Evolutionary conservation across 2,888 invertebrate species (phyloP).

Genomic region (Anthoptus insignis): DNA sequence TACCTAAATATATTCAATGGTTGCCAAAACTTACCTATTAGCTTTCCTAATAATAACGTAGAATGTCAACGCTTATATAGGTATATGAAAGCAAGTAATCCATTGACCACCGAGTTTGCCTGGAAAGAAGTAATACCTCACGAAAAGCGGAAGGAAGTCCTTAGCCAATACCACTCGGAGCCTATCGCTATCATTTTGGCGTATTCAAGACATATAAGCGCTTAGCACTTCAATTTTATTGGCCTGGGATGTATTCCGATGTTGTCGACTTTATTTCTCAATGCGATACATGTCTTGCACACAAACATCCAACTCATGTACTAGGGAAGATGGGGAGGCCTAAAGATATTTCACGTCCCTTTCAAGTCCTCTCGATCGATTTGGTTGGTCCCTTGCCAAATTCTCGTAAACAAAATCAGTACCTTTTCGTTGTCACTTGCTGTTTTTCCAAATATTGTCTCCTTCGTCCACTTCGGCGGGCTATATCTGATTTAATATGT

Average conservation of each 20-base stretch:
- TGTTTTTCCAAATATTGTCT: too few relatives aligned
- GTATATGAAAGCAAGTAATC: not conserved
- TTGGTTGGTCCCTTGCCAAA: conserved; percentile 44
- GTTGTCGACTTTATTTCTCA: conserved; percentile 8
- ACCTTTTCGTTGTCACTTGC: too few relatives aligned
- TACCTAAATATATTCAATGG: too few relatives aligned
- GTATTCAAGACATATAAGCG: conserved; percentile 47
- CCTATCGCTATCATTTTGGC: conserved; percentile 14
- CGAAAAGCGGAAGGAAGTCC: not conserved
- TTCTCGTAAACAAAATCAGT: too few relatives aligned
- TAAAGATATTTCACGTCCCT: conserved; percentile 40
- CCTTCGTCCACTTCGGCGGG: too few relatives aligned
- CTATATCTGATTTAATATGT: too few relatives aligned
- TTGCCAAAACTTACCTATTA: too few relatives aligned
- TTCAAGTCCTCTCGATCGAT: conserved; percentile 33
- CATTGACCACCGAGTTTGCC: too few relatives aligned
- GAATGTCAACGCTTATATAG: not conserved
- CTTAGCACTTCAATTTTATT: conserved; percentile 23
- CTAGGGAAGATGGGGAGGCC: conserved; percentile 38
- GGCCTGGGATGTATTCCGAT: conserved; percentile 21
- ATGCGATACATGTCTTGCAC: conserved; percentile 30
- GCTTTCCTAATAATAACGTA: too few relatives aligned
- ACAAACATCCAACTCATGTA: conserved; percentile 23
- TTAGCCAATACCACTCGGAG: not conserved
- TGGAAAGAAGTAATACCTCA: conserved; percentile 6